Percentiles rank a stretch among this genome's conserved stretches.
These are phyloP conservation scores for Eulimnadia texana DNA, from an alignment of 1,140 invertebrate genomes.

Conservation along the genomic window DNA sequence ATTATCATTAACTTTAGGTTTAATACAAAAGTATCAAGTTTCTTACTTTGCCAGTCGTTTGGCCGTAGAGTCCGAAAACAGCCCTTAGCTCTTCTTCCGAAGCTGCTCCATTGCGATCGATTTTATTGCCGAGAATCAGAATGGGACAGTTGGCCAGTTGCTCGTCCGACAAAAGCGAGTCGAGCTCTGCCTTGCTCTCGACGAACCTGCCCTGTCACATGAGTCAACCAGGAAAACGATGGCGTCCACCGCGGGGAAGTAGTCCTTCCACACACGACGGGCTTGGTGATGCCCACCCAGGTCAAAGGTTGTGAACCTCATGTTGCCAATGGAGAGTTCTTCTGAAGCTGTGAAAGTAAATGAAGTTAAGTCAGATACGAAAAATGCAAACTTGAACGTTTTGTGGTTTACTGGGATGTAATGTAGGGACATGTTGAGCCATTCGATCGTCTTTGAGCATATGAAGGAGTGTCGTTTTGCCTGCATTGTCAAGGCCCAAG, in stretches of 20 bases:
- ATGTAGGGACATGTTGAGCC: conserved; percentile 95
- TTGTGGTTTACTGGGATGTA: conserved; percentile 98
- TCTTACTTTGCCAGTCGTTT: conserved; percentile 90
- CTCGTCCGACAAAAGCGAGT: conserved; percentile 87
- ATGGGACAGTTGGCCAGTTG: conserved; percentile 91
- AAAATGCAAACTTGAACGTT: no score
- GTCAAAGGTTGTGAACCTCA: conserved; percentile 99
- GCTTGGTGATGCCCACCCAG: conserved; percentile 97
- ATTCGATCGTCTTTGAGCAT: conserved; percentile 99
- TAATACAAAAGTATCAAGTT: background rate
- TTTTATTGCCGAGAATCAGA: conserved; percentile 97
- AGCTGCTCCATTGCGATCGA: conserved; percentile 88
- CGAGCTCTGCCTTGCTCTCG: conserved; percentile 81
- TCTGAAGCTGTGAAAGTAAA: conserved; percentile 64
- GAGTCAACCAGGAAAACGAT: conserved; percentile 99
- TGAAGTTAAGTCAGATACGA: background rate
- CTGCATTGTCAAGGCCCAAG: conserved; percentile 96
- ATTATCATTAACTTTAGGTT: background rate
- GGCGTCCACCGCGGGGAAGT: conserved; percentile 97
- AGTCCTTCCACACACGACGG: conserved; percentile 96
- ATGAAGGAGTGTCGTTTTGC: conserved; percentile 96
- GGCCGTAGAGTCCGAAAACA: conserved; percentile 80
- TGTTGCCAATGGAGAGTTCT: conserved; percentile 96
- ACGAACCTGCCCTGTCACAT: conserved; percentile 70
- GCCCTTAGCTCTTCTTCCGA: conserved; percentile 93